Base-by-base conservation (phyloP, 1,140 invertebrate species). In the Argopecten irradians region DNA sequence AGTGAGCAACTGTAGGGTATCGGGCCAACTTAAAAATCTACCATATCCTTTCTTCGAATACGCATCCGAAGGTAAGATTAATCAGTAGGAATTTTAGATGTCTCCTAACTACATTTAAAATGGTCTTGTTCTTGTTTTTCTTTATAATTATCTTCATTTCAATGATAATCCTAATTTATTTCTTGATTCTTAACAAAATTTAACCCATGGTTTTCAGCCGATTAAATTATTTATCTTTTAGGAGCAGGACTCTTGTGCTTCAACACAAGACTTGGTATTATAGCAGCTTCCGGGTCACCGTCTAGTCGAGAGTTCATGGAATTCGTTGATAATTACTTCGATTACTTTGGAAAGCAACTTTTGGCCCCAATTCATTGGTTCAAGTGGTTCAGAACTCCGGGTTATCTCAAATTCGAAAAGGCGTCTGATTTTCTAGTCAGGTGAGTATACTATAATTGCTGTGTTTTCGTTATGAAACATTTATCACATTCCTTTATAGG, bases 211-310 rank as follows among this genome's bases (percentile, higher is more conserved):
- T n/a, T 71, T 71, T 71, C 11, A 71, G 55, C 11, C 32, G 22
- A 3, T 22, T 22, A 71, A 22, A 22, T 83, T 32, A 2, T 32
- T 0, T 86, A 28, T 86, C 39, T 32, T 82, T 5, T 28, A 89
- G 88, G 43, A 35, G 41, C 88, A 32, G 88, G 82, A 14, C 34
- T 89, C 22, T 43, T 89, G 5, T 89, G 88, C 43, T 89, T 86
- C 35, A 86, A 85, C 41, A 84, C 2, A 82, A 41, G 39, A 32
- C 35, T 84, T 2, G 32, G 33, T 35, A 84, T 34, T 34, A 33
- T 22, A 5, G 28, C 22, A 71, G 16, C 28, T 32, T 8, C 34
- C 55, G 28, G 82, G n/a, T n/a, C 71, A 84, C n/a, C 28, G 36
- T 82, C 28, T 34, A 34, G 14, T 2, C 33, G 36, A 0, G 28